Base-by-base conservation (phyloP, 2,888 invertebrate genomes). In the Notodonta dromedarius region DNA sequence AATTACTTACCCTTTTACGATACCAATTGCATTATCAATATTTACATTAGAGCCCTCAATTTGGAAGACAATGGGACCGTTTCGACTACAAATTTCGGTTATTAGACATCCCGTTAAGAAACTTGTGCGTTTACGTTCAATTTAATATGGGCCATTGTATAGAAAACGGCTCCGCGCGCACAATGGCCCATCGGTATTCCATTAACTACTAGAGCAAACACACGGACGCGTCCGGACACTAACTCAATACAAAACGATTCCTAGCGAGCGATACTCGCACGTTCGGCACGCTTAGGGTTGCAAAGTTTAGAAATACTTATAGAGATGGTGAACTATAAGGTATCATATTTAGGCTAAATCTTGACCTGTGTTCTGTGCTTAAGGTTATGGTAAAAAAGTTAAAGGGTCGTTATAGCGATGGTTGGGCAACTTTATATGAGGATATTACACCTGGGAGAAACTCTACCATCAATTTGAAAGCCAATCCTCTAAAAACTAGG, bases 151-250 rank as follows among this genome's bases (percentile, higher is more conserved):
- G 71, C 66, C 74, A 77, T 83, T 89, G 87, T 88, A 89, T 88
- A 86, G 90, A 87, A 89, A 89, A 87, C 90, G 87, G 84, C 82
- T 79, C 76, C 79, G 76, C 81, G 84, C 78, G 84, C 84, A 88
- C 90, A 90, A 90, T 90, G 79, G 87, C 80, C 90, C 84, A 88
- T 89, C 87, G 89, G 88, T 83, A 88, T 92, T 90, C 92, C 89
- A 92, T 92, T 92, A 91, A 91, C 90, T 87, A 89, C 85, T 78
- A 86, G 83, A 81, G 86, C 87, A 91, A 91, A 92, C 88, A 91
- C 80, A 52, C 82, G 83, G 84, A 84, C 86, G 85, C 87, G 86
- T 87, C 83, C 86, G 80, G 85, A 80, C 80, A 80, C 83, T 89
- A 87, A 85, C 84, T 86, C 86, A 87, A 88, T 86, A 85, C 86